Percentiles rank a stretch among this genome's conserved stretches.
phyloP scores from a whole-genome alignment of 2,113 vertebrate species.

The Solea solea region DNA sequence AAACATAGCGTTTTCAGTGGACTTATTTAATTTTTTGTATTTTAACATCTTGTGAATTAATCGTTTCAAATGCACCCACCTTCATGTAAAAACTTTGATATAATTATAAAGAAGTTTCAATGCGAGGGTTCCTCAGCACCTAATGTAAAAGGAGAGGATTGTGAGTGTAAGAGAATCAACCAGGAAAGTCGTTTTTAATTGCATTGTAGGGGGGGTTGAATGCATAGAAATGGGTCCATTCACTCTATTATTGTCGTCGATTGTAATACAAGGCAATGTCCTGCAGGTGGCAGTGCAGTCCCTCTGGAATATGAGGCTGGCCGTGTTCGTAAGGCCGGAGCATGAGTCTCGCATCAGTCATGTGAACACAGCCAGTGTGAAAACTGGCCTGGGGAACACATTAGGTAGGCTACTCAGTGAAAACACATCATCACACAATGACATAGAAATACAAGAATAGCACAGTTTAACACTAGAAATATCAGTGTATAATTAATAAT shows the following conservation, averaged over 20 bases:
- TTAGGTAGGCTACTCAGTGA: slow-evolving; percentile 76
- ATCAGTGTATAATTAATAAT: neutral
- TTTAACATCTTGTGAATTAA: no score
- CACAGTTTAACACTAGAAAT: neutral
- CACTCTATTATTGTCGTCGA: neutral
- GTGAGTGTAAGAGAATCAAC: neutral
- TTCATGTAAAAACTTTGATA: no score
- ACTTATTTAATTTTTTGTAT: no score
- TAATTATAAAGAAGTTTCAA: no score
- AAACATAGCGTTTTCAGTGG: no score
- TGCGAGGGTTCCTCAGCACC: no score
- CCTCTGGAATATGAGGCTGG: slow-evolving; percentile 90
- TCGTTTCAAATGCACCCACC: no score
- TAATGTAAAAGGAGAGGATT: neutral
- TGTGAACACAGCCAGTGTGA: slow-evolving; percentile 86
- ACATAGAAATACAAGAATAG: neutral
- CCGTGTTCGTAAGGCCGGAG: slow-evolving; percentile 86
- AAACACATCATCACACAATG: neutral
- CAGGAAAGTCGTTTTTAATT: neutral
- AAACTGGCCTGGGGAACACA: slow-evolving; percentile 88
- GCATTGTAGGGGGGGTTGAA: neutral
- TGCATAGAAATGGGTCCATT: neutral
- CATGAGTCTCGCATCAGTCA: slow-evolving; percentile 85
- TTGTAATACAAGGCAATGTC: slow-evolving; percentile 42
- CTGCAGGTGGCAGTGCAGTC: slow-evolving; percentile 88